phyloP scores from a whole-genome alignment of 2,888 invertebrate species.

The Cheilosia scutellata region DNA sequence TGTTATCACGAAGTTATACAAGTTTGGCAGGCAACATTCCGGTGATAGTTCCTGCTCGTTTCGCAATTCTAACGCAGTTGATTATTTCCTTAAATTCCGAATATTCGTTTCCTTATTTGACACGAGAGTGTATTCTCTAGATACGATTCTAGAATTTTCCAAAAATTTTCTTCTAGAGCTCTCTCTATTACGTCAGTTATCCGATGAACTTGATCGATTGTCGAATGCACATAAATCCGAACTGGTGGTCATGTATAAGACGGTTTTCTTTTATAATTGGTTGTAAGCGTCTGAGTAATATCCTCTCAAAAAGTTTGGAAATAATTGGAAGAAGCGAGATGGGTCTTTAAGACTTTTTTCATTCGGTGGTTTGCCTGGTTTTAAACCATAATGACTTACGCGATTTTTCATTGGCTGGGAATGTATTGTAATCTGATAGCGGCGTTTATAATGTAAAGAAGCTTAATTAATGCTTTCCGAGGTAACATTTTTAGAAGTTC shows the following conservation, averaged over 20 bases:
- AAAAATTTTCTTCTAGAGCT: no score
- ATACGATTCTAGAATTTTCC: no score
- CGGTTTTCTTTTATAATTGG: background rate
- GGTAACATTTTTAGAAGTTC: background rate
- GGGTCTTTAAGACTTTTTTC: background rate
- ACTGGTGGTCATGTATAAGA: background rate
- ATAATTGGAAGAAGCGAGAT: background rate
- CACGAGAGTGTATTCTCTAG: no score
- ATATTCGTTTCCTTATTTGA: no score
- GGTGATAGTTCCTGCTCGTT: no score
- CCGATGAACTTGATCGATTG: no score
- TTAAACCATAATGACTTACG: background rate
- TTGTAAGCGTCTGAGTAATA: constrained; percentile 1
- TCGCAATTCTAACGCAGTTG: no score
- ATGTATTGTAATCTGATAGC: background rate
- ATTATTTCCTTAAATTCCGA: no score
- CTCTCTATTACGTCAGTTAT: no score
- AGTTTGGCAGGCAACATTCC: no score
- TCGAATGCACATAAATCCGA: background rate
- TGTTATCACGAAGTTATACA: no score
- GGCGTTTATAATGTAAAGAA: background rate
- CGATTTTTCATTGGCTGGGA: background rate
- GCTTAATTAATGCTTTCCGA: background rate
- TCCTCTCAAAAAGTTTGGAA: constrained; percentile 1
- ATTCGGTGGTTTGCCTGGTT: background rate